These are phyloP conservation scores for Ophion ellenae DNA, from an alignment of 2,888 invertebrate genomes.

Conservation along the genomic window DNA sequence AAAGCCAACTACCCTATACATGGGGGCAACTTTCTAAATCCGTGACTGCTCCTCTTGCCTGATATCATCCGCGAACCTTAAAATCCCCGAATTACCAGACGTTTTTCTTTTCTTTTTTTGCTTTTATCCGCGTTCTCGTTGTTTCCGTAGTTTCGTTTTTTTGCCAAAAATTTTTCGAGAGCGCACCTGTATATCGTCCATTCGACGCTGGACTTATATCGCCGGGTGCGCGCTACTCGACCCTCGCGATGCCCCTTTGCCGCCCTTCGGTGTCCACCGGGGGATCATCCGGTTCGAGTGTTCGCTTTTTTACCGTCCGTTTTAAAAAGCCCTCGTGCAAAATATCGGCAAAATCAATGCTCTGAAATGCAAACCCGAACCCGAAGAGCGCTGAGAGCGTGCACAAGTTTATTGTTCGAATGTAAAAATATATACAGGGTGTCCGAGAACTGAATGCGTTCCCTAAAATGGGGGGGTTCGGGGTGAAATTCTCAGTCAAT, in stretches of 20 bases:
- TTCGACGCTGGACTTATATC: constrained; percentile 19
- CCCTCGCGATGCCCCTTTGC: constrained; percentile 58
- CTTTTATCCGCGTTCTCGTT: neutral
- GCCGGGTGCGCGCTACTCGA: constrained; percentile 21
- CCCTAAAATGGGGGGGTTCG: too few relatives aligned
- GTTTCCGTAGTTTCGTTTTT: constrained; percentile 7
- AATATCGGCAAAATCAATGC: constrained; percentile 43
- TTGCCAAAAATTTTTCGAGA: constrained; percentile 29
- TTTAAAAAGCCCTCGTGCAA: constrained; percentile 34
- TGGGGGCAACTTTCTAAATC: constrained; percentile 46
- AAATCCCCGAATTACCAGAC: constrained; percentile 54
- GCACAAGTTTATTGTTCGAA: constrained; percentile 1
- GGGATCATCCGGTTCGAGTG: constrained; percentile 51
- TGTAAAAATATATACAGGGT: too few relatives aligned
- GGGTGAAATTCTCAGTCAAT: too few relatives aligned
- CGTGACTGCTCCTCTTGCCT: constrained; percentile 12
- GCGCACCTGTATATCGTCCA: neutral
- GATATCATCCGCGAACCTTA: constrained; percentile 31
- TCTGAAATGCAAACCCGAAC: constrained; percentile 16
- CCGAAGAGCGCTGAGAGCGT: neutral
- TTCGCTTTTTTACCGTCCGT: constrained; percentile 27
- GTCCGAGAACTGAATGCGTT: too few relatives aligned
- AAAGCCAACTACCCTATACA: neutral
- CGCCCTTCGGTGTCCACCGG: constrained; percentile 55
- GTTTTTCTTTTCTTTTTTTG: neutral